Percentiles rank a stretch among this genome's conserved stretches.
These are phyloP conservation scores for Raja brachyura DNA, from an alignment of 2,113 vertebrate species.

Conservation along the genomic window DNA sequence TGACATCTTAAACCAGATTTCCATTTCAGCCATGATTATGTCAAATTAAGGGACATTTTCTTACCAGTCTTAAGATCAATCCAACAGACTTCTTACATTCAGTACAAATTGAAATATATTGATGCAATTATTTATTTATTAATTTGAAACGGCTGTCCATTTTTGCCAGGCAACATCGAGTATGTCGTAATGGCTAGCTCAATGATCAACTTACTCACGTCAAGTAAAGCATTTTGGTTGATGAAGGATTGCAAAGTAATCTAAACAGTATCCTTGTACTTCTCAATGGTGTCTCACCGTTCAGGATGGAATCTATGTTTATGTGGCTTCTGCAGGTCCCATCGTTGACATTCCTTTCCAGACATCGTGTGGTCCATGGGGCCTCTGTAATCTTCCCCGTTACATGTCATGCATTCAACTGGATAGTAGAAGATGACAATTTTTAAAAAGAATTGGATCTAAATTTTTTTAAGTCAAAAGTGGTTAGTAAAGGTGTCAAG, in stretches of 20 bases:
- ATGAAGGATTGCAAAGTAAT: neutral
- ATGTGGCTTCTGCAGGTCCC: slow-evolving; percentile 89
- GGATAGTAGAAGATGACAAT: slow-evolving; percentile 45
- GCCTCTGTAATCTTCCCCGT: slow-evolving; percentile 89
- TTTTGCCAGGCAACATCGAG: neutral
- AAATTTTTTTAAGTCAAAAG: neutral
- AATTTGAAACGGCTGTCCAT: neutral
- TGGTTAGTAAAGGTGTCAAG: neutral
- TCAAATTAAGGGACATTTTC: neutral
- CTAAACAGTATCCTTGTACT: neutral
- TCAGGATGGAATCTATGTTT: slow-evolving; percentile 83
- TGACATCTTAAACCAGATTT: neutral
- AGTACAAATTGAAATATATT: neutral
- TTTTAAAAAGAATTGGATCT: neutral
- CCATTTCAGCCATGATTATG: neutral
- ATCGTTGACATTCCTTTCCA: slow-evolving; percentile 89
- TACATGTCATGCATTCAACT: slow-evolving; percentile 93
- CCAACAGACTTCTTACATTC: neutral
- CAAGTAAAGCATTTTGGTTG: neutral
- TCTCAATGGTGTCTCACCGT: slow-evolving; percentile 61
- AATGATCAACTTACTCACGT: neutral
- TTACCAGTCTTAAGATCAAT: neutral
- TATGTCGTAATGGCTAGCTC: neutral
- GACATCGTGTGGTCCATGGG: slow-evolving; percentile 94
- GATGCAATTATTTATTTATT: neutral